Conservation (phyloP, 2,888 invertebrate genomes). For the Andrena dorsata region DNA sequence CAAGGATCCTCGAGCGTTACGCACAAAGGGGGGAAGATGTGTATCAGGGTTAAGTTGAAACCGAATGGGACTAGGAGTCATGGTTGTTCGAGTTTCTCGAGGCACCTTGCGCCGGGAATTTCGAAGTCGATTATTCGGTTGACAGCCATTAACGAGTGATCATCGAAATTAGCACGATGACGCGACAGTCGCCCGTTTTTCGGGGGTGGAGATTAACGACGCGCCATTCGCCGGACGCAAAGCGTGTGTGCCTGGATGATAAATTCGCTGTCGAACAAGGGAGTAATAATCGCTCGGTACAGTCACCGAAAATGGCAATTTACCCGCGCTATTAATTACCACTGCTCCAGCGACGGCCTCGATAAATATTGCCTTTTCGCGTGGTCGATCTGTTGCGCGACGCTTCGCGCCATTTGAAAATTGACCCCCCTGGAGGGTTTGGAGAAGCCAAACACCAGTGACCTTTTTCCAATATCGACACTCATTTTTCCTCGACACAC, state of each 20-base stretch:
- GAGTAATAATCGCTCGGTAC: conserved; percentile 62
- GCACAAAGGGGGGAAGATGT: not conserved
- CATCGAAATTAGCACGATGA: not conserved
- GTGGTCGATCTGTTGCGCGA: conserved; percentile 5
- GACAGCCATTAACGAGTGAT: conserved; percentile 14
- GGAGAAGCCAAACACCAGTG: not conserved
- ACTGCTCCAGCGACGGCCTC: conserved; percentile 21
- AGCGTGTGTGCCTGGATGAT: conserved; percentile 50
- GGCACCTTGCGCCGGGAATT: not conserved
- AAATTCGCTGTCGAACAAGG: conserved; percentile 62
- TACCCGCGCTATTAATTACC: conserved; percentile 67
- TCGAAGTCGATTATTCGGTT: not conserved
- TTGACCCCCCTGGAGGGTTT: conserved; percentile 8
- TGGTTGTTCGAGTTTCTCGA: not conserved
- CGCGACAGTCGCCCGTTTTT: not conserved
- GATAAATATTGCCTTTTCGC: conserved; percentile 47
- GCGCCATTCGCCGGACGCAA: conserved; percentile 19
- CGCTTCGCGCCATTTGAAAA: conserved; percentile 37
- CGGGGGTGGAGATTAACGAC: conserved; percentile 58
- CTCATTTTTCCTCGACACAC: too few relatives aligned
- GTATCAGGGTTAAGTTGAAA: not conserved
- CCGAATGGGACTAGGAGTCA: not conserved
- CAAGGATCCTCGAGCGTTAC: conserved; percentile 12
- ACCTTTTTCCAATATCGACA: not conserved
- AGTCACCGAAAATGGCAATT: conserved; percentile 57